Evolutionary conservation across 1,140 invertebrate genomes (phyloP), one percentile per base, ranked within the genome.

Genomic region (Pogonomyrmex californicus): DNA sequence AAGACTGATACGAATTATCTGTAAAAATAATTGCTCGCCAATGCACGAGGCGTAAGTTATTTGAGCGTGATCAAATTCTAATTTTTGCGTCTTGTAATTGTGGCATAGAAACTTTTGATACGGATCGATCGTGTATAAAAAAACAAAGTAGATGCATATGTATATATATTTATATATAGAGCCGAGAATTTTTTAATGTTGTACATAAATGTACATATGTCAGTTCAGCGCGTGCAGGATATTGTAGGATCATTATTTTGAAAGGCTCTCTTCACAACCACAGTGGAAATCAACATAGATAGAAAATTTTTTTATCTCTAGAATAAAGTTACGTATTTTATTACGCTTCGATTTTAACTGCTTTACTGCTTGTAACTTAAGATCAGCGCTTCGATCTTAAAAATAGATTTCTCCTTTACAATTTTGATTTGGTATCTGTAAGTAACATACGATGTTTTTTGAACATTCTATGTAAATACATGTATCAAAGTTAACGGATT

Each of bases 1-100:
- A 90, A 90, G 89, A 90, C 89, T 90, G 89, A 90, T 73, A 23
- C 17, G 33, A 81, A 71, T 44, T 60, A 85, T 54, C 77, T 23
- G 14, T 79, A 79, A 58, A 75, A 47, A n/a, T 85, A 73, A 85
- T 6, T 83, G 4, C 7, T 17, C 36, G 76, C 6, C 56, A 54
- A 5, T n/a, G 44, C 7, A 33, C 17, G 17, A 36, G n/a, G 5
- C 6, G 17, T 62, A 12, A 70, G 49, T 41, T 0, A 12, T 5
- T 76, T 33, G 47, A 87, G 44, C 58, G 7, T 51, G 14, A 54
- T 68, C 49, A n/a, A 30, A 56, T 81, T 71, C 33, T 56, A 17
- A 56, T 56, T 75, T 44, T 71, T 10, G 56, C 33, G n/a, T 85
- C 23, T 85, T 85, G 58, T 23, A n/a, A 9, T 65, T 87, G 38